Conservation (phyloP, 2,113 vertebrate genomes). For the Phasianus colchicus region DNA sequence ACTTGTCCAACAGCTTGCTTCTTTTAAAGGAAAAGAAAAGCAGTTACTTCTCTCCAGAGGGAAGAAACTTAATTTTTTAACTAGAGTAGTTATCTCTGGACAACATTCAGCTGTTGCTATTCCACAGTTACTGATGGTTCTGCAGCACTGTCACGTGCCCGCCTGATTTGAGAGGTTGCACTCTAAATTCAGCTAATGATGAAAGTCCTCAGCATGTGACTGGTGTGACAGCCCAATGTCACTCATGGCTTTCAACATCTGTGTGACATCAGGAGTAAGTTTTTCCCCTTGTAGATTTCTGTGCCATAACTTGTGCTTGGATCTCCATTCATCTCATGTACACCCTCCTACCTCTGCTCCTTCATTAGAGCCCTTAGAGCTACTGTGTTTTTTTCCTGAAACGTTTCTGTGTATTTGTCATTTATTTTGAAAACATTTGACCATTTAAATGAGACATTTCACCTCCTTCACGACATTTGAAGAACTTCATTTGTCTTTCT, state of each 20-base stretch:
- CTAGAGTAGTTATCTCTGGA: background rate
- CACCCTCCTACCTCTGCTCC: background rate
- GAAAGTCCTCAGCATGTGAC: background rate
- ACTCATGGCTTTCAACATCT: background rate
- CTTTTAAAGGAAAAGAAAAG: background rate
- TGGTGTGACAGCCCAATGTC: background rate
- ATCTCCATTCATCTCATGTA: background rate
- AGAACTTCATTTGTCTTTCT: background rate
- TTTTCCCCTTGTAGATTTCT: background rate
- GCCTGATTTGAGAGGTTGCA: background rate
- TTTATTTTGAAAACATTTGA: background rate
- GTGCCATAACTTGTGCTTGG: background rate
- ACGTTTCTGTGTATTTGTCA: background rate
- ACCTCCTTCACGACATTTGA: background rate
- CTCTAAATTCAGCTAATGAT: background rate
- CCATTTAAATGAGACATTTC: background rate
- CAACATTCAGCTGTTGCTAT: background rate
- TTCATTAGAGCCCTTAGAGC: background rate
- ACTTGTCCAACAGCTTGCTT: background rate
- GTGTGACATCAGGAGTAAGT: background rate
- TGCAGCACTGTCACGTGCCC: background rate
- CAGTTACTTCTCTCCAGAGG: background rate
- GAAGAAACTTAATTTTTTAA: background rate
- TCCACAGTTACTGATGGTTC: background rate
- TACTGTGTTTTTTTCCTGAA: background rate